Evolutionary conservation across 2,113 vertebrate species (phyloP).

Genomic region (Callopanchax toddi): DNA sequence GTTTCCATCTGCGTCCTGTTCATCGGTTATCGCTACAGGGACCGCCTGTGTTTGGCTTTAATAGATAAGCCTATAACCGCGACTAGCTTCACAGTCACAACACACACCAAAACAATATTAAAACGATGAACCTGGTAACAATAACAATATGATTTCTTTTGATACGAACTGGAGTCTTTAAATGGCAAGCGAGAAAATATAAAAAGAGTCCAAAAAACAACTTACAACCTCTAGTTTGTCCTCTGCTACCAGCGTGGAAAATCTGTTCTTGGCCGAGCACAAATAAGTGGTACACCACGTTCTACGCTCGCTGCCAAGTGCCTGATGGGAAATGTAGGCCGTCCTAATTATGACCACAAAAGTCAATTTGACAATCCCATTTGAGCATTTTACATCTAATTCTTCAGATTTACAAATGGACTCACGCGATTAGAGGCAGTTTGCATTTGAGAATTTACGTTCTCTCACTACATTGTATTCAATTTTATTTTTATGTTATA

Average conservation of each 20-base stretch:
- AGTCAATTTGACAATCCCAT: too few species aligned
- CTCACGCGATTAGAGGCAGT: neutral
- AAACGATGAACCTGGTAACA: neutral
- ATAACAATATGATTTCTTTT: neutral
- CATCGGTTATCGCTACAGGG: too few species aligned
- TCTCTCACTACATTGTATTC: too few species aligned
- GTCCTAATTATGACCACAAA: too few species aligned
- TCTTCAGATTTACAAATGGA: neutral
- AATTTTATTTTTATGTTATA: too few species aligned
- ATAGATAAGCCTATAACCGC: conserved; percentile 40
- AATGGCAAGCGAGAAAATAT: neutral
- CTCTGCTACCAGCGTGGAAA: conserved; percentile 20
- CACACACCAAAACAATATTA: neutral
- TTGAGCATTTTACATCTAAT: neutral
- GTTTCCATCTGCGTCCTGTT: neutral
- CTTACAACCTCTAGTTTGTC: conserved; percentile 57
- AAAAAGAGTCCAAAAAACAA: neutral
- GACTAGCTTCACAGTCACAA: conserved; percentile 5
- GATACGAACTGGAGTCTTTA: neutral
- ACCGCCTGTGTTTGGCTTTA: conserved; percentile 18
- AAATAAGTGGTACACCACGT: neutral
- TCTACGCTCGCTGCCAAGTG: neutral
- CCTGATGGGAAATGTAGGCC: conserved; percentile 60
- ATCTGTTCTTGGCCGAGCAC: conserved; percentile 43
- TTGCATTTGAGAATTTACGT: neutral